Percentiles rank a stretch among this genome's conserved stretches.
These are phyloP conservation scores for Zingel zingel DNA, from an alignment of 2,113 vertebrate genomes.

Conservation along the genomic window DNA sequence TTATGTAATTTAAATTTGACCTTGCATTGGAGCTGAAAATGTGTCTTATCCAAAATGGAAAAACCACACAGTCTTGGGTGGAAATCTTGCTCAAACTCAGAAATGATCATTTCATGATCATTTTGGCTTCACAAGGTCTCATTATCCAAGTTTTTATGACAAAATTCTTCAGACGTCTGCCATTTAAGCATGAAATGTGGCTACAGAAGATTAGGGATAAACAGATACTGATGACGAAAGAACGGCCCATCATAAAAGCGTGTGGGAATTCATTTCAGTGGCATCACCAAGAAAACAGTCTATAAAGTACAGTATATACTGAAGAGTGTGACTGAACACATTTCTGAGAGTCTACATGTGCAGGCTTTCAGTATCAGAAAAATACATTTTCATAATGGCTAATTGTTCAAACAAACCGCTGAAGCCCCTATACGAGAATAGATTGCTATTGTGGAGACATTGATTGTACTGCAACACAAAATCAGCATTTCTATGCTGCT, in stretches of 20 bases:
- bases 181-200: conserved; percentile 29
- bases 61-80: conserved; percentile 2
- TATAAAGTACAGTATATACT: not conserved
- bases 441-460: conserved; percentile 54
- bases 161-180: conserved; percentile 4
- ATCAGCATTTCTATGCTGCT: conserved; percentile 69
- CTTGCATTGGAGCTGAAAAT: not conserved
- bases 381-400: conserved; percentile 32
- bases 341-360: not conserved
- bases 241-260: not conserved
- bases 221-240: conserved; percentile 31
- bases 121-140: conserved; percentile 21
- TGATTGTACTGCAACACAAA: conserved; percentile 73
- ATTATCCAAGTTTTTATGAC: conserved; percentile 33
- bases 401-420: conserved; percentile 58
- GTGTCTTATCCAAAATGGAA: not conserved
- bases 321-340: conserved; percentile 17
- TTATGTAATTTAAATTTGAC: not conserved
- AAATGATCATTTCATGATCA: conserved; percentile 10
- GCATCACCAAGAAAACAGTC: conserved; percentile 8
- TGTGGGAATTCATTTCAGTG: conserved; percentile 32
- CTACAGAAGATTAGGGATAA: conserved; percentile 33
- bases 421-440: conserved; percentile 34
- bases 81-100: conserved; percentile 8
- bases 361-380: conserved; percentile 28